Evolutionary conservation across 2,797 vertebrate species (phyloP).

Genomic region (Nasua narica): DNA sequence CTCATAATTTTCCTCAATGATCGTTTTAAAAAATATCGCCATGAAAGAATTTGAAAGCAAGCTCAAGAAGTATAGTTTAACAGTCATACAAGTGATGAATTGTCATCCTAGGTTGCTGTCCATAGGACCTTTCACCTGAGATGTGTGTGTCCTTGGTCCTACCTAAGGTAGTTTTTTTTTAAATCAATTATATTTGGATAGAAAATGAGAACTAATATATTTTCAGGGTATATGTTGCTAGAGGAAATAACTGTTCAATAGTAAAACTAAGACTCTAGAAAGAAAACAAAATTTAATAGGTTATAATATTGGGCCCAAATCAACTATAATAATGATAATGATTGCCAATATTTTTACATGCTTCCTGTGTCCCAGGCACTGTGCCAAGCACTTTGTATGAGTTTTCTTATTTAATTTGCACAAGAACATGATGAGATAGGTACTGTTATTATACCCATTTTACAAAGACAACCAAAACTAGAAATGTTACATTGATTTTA

Average conservation of each 20-base stretch:
- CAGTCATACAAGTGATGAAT: not conserved
- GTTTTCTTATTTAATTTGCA: conserved; percentile 33
- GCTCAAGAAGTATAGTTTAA: conserved; percentile 26
- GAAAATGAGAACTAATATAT: conserved; percentile 49
- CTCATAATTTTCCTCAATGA: not conserved
- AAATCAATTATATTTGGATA: not conserved
- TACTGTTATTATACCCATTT: conserved; percentile 29
- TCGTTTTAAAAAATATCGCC: conserved; percentile 26
- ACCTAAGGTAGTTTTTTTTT: not conserved
- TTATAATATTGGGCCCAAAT: conserved; percentile 41
- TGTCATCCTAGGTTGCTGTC: conserved; percentile 12
- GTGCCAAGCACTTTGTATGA: conserved; percentile 17
- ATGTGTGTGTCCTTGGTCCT: conserved; percentile 2
- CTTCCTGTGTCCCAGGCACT: not conserved
- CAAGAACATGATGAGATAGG: not conserved
- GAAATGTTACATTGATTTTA: conserved; percentile 39
- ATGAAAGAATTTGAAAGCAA: conserved; percentile 46
- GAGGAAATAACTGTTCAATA: conserved; percentile 40
- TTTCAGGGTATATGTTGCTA: conserved; percentile 47
- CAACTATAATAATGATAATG: conserved; percentile 16
- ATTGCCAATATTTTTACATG: not conserved
- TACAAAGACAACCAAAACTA: conserved; percentile 38
- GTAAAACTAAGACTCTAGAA: conserved; percentile 54
- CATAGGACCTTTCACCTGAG: not conserved
- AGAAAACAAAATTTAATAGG: conserved; percentile 40